Evolutionary conservation across 2,888 invertebrate species (phyloP).

Genomic region (Luperina testacea): DNA sequence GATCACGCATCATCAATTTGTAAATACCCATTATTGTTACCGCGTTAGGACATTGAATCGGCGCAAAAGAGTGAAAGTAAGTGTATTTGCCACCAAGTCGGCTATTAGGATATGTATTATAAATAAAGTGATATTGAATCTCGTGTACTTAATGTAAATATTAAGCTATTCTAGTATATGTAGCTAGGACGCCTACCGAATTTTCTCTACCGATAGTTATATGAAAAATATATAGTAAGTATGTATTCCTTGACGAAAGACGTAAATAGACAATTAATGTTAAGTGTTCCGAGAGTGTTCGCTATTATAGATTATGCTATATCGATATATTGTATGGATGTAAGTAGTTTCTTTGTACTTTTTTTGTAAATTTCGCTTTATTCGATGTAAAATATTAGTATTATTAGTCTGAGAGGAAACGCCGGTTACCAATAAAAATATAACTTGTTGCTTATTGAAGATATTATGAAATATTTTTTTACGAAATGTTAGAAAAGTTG

Average conservation of each 20-base stretch:
- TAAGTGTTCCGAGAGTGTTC: slow-evolving; percentile 88
- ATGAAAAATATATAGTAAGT: slow-evolving; percentile 74
- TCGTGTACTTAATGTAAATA: slow-evolving; percentile 87
- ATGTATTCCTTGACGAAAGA: slow-evolving; percentile 79
- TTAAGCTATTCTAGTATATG: slow-evolving; percentile 76
- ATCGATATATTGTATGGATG: slow-evolving; percentile 81
- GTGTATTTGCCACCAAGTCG: slow-evolving; percentile 77
- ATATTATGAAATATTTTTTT: slow-evolving; percentile 86
- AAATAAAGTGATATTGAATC: slow-evolving; percentile 84
- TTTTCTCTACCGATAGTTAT: slow-evolving; percentile 87
- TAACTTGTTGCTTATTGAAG: slow-evolving; percentile 90
- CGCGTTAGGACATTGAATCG: slow-evolving; percentile 63
- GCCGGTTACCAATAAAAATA: slow-evolving; percentile 90
- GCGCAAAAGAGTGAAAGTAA: slow-evolving; percentile 68
- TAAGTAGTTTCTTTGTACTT: slow-evolving; percentile 83
- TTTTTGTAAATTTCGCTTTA: slow-evolving; percentile 87
- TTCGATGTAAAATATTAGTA: slow-evolving; percentile 87
- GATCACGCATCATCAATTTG: slow-evolving; percentile 60
- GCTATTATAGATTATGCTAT: slow-evolving; percentile 81
- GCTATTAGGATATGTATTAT: slow-evolving; percentile 79
- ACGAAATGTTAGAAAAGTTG: slow-evolving; percentile 87
- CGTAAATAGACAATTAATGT: slow-evolving; percentile 75
- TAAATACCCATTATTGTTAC: slow-evolving; percentile 65
- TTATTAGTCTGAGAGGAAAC: slow-evolving; percentile 90
- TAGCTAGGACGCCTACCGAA: slow-evolving; percentile 84